phyloP scores from a whole-genome alignment of 1,140 invertebrate genomes.

The Drosophila bifasciata region DNA sequence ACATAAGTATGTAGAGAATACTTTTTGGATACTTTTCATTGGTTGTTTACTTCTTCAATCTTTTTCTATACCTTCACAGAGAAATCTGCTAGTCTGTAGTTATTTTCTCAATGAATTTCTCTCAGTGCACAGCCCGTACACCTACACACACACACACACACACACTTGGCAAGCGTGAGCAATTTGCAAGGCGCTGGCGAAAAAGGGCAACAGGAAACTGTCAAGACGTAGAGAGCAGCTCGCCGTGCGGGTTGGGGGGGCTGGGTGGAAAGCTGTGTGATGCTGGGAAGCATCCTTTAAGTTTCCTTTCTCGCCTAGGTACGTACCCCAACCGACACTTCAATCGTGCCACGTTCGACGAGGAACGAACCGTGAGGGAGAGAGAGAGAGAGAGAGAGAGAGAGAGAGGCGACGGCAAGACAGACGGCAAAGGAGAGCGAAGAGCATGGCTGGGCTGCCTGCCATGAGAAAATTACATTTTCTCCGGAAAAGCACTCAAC shows the following conservation, averaged over 20 bases:
- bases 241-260: slow-evolving; percentile 7
- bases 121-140: slow-evolving; percentile 20
- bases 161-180: slow-evolving; percentile 72
- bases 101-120: neutral
- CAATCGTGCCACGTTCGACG: slow-evolving; percentile 77
- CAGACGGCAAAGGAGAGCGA: slow-evolving; percentile 14
- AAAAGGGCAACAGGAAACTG: slow-evolving; percentile 79
- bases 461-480: slow-evolving; percentile 83
- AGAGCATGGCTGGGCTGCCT: slow-evolving; percentile 41
- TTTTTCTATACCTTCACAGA: too few relatives aligned
- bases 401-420: slow-evolving; percentile 2
- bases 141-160: slow-evolving; percentile 21
- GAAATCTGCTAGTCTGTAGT: neutral
- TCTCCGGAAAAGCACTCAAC: slow-evolving; percentile 83
- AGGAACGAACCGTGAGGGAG: slow-evolving; percentile 33
- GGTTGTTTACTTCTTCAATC: too few relatives aligned
- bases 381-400: slow-evolving; percentile 9
- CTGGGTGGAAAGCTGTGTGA: neutral
- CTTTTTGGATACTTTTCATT: too few relatives aligned
- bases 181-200: slow-evolving; percentile 77
- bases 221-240: slow-evolving; percentile 33
- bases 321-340: slow-evolving; percentile 73
- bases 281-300: slow-evolving; percentile 69
- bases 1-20: too few relatives aligned
- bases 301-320: slow-evolving; percentile 77